Conservation (phyloP, 2,797 vertebrate genomes). For the Garrulus glandarius region DNA sequence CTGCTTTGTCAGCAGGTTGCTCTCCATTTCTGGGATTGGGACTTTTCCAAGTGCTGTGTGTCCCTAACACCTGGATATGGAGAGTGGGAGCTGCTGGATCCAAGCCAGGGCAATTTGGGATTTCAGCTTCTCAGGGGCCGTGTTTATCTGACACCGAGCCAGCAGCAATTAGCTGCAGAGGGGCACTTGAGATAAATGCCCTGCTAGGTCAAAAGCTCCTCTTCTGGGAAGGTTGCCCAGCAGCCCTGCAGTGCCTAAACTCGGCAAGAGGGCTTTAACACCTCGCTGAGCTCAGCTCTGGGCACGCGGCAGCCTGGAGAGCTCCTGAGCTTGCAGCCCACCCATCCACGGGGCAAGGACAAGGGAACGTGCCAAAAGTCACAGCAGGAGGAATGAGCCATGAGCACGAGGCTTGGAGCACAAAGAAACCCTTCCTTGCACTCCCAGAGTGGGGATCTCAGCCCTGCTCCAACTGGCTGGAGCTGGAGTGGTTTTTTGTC, state of each 20-base stretch:
- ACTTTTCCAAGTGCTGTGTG: not conserved
- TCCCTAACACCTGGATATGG: not conserved
- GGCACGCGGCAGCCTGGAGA: not conserved
- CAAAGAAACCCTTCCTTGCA: not conserved
- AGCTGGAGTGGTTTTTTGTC: not conserved
- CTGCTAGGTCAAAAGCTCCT: conserved; percentile 16
- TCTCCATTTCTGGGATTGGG: not conserved
- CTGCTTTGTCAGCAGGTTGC: not conserved
- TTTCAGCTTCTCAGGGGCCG: not conserved
- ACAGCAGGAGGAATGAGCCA: not conserved
- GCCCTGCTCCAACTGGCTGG: not conserved
- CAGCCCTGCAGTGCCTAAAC: not conserved
- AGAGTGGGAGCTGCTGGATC: not conserved
- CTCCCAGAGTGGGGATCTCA: not conserved
- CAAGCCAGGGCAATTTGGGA: not conserved
- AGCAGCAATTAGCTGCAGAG: conserved; percentile 18
- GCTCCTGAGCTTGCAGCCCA: not conserved
- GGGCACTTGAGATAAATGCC: not conserved
- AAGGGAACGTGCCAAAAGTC: not conserved
- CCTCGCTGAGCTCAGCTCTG: not conserved
- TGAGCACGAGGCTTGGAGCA: not conserved
- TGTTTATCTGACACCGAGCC: not conserved
- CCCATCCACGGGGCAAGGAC: not conserved
- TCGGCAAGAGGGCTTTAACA: not conserved
- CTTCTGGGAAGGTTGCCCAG: conserved; percentile 36